These are phyloP conservation scores for Cyanoliseus patagonus DNA, from an alignment of 2,113 vertebrate genomes.

Conservation along the genomic window DNA sequence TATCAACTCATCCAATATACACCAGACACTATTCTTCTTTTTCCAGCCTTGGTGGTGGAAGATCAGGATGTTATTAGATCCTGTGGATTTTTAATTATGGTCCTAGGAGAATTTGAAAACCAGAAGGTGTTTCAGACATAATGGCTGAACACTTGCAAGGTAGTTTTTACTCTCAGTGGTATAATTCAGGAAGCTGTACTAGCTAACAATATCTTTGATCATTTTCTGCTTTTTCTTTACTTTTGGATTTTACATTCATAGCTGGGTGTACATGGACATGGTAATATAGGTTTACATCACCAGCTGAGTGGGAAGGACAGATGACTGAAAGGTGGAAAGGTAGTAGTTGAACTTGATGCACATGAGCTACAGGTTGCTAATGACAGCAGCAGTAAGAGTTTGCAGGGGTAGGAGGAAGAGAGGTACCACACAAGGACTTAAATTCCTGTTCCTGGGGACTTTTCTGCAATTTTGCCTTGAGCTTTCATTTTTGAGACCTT, in stretches of 20 bases:
- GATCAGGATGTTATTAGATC: background rate
- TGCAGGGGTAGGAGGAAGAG: background rate
- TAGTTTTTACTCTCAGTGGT: background rate
- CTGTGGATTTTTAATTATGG: background rate
- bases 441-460: background rate
- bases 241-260: background rate
- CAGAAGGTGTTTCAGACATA: background rate
- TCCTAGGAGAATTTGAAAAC: background rate
- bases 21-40: background rate
- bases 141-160: background rate
- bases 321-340: background rate
- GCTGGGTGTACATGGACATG: background rate
- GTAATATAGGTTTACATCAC: background rate
- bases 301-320: background rate
- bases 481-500: background rate
- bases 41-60: background rate
- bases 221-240: background rate
- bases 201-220: fast-evolving
- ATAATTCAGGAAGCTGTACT: background rate
- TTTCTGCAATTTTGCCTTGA: background rate
- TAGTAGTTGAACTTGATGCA: background rate
- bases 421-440: background rate
- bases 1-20: background rate
- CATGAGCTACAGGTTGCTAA: background rate
- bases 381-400: background rate